Evolutionary conservation across 1,140 invertebrate genomes (phyloP).

Genomic region (Hestina assimilis): DNA sequence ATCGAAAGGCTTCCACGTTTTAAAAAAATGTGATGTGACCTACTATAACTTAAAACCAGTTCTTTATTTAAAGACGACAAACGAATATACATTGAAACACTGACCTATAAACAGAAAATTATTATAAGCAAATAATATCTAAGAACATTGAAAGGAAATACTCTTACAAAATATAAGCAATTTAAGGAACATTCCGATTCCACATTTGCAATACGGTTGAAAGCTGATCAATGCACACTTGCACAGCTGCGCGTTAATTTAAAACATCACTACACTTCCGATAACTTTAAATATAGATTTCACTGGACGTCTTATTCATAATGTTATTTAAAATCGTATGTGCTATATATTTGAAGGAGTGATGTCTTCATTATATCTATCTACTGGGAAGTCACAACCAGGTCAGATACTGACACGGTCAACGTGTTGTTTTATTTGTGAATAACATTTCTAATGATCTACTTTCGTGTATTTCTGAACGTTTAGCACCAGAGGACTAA

Average conservation of each 20-base stretch:
- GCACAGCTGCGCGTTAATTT: slow-evolving; percentile 40
- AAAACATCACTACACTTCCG: slow-evolving; percentile 34
- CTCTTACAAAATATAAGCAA: slow-evolving; percentile 41
- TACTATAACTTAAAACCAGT: no score
- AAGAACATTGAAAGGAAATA: slow-evolving; percentile 32
- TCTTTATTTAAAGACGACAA: background rate
- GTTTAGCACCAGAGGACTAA: no score
- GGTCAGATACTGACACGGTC: no score
- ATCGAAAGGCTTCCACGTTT: no score
- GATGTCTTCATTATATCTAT: no score
- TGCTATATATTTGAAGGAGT: no score
- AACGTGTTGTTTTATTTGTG: no score
- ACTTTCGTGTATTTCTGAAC: no score
- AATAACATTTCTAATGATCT: no score
- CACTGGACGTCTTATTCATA: slow-evolving; percentile 28
- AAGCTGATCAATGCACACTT: slow-evolving; percentile 10
- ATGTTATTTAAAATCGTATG: slow-evolving; percentile 39
- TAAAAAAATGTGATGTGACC: no score
- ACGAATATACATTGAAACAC: background rate
- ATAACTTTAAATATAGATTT: slow-evolving; percentile 44
- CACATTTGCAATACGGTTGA: slow-evolving; percentile 28
- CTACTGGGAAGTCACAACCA: no score
- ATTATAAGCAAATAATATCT: background rate
- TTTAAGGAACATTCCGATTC: slow-evolving; percentile 28
- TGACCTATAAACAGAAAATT: background rate